Evolutionary conservation across 2,888 invertebrate species (phyloP).

Genomic region (Crematogaster levior): DNA sequence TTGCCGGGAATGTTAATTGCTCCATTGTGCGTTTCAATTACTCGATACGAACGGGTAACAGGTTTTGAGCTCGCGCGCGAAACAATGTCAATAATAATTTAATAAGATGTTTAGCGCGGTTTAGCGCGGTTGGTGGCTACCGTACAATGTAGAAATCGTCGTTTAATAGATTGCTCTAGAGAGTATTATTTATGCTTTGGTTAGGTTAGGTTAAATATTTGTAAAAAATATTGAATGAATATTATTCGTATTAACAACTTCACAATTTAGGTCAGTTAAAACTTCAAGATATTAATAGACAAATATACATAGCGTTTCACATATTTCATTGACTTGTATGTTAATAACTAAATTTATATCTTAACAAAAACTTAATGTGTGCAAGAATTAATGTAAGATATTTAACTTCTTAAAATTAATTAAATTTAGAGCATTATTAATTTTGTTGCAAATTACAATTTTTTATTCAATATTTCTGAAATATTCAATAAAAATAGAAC

Average conservation of each 20-base stretch:
- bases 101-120: slow-evolving; percentile 38
- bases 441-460: not conserved
- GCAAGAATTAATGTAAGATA: not conserved
- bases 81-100: slow-evolving; percentile 43
- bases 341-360: no score
- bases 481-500: not conserved
- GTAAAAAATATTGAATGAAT: not conserved
- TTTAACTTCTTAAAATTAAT: not conserved
- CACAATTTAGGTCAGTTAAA: not conserved
- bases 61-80: slow-evolving; percentile 19
- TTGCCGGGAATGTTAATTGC: slow-evolving; percentile 48
- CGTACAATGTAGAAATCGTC: slow-evolving; percentile 2
- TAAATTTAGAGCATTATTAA: not conserved
- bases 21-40: slow-evolving; percentile 53
- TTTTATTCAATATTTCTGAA: not conserved
- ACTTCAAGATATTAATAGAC: not conserved
- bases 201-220: no score
- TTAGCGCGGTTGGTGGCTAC: slow-evolving; percentile 12
- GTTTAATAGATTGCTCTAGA: not conserved
- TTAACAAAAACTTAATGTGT: not conserved
- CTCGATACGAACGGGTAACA: slow-evolving; percentile 23
- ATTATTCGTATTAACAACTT: not conserved
- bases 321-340: not conserved
- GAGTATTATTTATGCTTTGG: not conserved
- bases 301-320: not conserved